Evolutionary conservation across 2,888 invertebrate species (phyloP), one percentile per base, ranked within the genome.

Genomic region (Protula sp.): DNA sequence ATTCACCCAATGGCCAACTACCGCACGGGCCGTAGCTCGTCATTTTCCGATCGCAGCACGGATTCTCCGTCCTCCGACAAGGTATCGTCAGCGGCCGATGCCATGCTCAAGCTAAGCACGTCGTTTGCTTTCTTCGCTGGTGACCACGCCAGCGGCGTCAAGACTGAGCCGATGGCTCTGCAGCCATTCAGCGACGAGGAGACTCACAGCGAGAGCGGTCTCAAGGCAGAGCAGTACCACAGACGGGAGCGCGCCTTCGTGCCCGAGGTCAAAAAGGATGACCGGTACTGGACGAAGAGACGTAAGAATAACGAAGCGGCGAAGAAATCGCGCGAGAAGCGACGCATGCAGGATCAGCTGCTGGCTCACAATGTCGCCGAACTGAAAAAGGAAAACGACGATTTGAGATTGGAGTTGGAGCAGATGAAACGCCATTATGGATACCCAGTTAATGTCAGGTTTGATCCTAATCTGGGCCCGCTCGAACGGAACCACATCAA

Each of bases 221-320:
- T n/a, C n/a, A n/a, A n/a, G n/a, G n/a, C n/a, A n/a, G n/a, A n/a
- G n/a, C n/a, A n/a, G n/a, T n/a, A n/a, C n/a, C n/a, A n/a, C n/a
- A n/a, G 94, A 73, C 95, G 95, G 78, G 94, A 94, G 77, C 86
- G 97, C 19, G 94, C 95, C 81, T 95, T 97, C 82, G 95, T 94
- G 66, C 95, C 95, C 0, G 95, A 95, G 79, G 91, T 87, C 82
- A 94, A 94, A 81, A 97, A 97, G 80, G 95, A 97, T 76, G 93
- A 94, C 74, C 92, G 91, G 75, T 97, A 97, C 82, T 97, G 98
- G 98, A 94, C 95, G 81, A 87, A 95, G 60, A 86, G 98, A 60
- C 86, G 95, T 65, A 87, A 95, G 62, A 97, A 98, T 83, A 98
- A 98, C 82, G 95, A 95, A 81, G 97, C 97, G 0, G 97, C 97